Evolutionary conservation across 2,888 invertebrate species (phyloP).

Genomic region (Melolontha melolontha): DNA sequence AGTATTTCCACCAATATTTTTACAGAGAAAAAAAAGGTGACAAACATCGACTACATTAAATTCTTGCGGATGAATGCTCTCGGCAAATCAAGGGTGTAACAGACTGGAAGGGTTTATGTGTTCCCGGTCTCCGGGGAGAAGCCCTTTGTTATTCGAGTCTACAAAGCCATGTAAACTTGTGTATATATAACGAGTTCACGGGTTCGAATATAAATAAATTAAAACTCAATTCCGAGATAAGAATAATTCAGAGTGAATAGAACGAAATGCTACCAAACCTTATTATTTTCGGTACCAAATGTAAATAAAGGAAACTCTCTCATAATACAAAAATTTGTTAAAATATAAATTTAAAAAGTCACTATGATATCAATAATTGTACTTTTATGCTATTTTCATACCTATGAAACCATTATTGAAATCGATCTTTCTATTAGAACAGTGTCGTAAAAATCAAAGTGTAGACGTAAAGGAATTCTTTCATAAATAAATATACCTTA

Average conservation of each 20-base stretch:
- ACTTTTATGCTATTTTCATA: too few species aligned
- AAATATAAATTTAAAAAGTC: too few species aligned
- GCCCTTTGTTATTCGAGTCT: conserved; percentile 33
- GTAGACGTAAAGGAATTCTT: too few species aligned
- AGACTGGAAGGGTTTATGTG: conserved; percentile 44
- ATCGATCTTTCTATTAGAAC: too few species aligned
- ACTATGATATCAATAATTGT: too few species aligned
- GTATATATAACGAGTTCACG: conserved; percentile 34
- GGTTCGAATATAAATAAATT: conserved; percentile 37
- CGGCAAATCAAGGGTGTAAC: conserved; percentile 44
- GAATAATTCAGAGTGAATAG: conserved; percentile 14
- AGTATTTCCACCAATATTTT: conserved; percentile 17
- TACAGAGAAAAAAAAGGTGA: conserved; percentile 16
- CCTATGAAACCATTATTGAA: too few species aligned
- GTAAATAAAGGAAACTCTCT: conserved; percentile 1
- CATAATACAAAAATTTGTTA: background rate
- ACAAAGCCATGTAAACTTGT: conserved; percentile 32
- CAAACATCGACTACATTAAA: conserved; percentile 43
- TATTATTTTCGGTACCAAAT: too few species aligned
- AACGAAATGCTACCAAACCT: background rate
- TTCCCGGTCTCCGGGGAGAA: conserved; percentile 25
- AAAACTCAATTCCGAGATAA: conserved; percentile 29
- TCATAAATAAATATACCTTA: too few species aligned
- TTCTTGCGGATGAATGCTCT: conserved; percentile 43
- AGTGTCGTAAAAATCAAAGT: too few species aligned